phyloP scores from a whole-genome alignment of 2,797 vertebrate genomes.

The Linurgus olivaceus region DNA sequence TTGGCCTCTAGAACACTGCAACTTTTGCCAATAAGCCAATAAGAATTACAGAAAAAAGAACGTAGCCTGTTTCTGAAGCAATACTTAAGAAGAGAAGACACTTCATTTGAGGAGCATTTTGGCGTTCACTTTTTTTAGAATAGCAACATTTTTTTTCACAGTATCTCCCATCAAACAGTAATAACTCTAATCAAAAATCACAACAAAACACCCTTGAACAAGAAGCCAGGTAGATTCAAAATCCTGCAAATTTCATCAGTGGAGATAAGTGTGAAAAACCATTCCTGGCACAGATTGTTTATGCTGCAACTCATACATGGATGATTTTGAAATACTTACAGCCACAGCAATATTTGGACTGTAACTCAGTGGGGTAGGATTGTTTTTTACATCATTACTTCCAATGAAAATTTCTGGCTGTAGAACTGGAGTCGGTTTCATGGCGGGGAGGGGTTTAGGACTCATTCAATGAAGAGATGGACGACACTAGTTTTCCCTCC shows the following conservation, averaged over 20 bases:
- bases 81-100: background rate
- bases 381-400: background rate
- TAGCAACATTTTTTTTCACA: background rate
- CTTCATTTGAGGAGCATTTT: background rate
- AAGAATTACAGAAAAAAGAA: background rate
- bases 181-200: background rate
- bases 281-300: background rate
- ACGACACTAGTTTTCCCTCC: conserved; percentile 16
- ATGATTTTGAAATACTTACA: background rate
- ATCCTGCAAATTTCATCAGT: background rate
- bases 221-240: background rate
- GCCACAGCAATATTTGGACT: background rate
- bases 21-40: background rate
- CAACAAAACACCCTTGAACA: background rate
- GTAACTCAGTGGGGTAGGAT: background rate
- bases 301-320: background rate
- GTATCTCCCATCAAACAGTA: background rate
- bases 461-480: conserved; percentile 34
- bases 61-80: background rate
- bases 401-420: background rate
- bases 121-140: background rate
- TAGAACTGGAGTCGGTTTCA: background rate
- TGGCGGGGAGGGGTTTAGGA: background rate
- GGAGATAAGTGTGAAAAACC: background rate
- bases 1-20: background rate